Percentiles rank a stretch among this genome's conserved stretches.
phyloP scores from a whole-genome alignment of 2,113 vertebrate genomes.

The Arvicanthis niloticus region DNA sequence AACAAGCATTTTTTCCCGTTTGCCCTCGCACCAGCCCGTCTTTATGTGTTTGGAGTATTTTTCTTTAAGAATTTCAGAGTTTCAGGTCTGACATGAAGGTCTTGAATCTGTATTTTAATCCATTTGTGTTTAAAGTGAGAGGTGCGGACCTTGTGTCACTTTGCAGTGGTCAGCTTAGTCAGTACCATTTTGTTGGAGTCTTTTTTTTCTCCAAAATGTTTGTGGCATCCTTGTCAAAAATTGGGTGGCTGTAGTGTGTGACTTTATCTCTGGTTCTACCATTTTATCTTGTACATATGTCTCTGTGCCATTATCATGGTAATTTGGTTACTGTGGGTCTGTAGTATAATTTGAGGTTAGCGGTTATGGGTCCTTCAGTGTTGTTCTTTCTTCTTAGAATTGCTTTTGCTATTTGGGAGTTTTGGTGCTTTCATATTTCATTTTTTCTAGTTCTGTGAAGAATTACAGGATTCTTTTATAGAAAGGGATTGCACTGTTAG shows the following conservation, averaged over 20 bases:
- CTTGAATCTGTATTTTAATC: not conserved
- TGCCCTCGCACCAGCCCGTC: not conserved
- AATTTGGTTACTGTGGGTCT: not conserved
- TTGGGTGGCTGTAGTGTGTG: not conserved
- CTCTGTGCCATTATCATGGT: not conserved
- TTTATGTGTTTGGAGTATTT: not conserved
- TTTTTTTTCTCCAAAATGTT: not conserved
- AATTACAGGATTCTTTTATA: not conserved
- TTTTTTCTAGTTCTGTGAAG: not conserved
- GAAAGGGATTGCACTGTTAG: not conserved
- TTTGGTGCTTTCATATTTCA: not conserved
- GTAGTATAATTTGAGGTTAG: not conserved
- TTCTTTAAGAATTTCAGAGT: not conserved
- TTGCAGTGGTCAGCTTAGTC: not conserved
- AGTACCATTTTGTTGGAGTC: not conserved
- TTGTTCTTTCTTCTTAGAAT: not conserved
- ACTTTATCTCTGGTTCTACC: not conserved
- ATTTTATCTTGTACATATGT: not conserved
- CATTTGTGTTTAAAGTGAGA: not conserved
- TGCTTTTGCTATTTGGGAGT: not conserved
- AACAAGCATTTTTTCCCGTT: not conserved
- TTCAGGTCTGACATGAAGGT: not conserved
- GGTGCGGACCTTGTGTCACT: not conserved
- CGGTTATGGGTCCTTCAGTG: not conserved
- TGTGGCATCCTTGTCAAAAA: not conserved